phyloP scores from a whole-genome alignment of 2,888 invertebrate species.

The Teinopalpus imperialis region DNA sequence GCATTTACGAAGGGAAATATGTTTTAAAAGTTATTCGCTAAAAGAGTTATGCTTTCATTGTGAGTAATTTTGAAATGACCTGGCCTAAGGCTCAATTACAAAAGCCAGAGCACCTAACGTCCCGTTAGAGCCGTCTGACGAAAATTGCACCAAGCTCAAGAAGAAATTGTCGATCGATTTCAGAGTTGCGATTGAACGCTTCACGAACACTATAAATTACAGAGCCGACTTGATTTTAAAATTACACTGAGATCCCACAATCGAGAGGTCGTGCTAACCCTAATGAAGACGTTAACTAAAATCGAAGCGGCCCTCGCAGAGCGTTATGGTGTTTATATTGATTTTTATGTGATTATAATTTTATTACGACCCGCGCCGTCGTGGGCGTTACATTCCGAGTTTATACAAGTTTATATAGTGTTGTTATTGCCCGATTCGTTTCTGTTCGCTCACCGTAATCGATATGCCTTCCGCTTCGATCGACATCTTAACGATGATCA shows the following conservation, averaged over 20 bases:
- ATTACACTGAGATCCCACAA: slow-evolving; percentile 62
- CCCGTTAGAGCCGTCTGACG: slow-evolving; percentile 55
- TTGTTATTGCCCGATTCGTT: slow-evolving; percentile 38
- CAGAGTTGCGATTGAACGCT: slow-evolving; percentile 69
- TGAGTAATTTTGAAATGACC: slow-evolving; percentile 73
- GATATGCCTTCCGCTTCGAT: slow-evolving; percentile 36
- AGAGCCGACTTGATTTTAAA: slow-evolving; percentile 58
- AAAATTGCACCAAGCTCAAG: slow-evolving; percentile 68
- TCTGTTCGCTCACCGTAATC: slow-evolving; percentile 32
- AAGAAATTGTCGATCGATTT: slow-evolving; percentile 66
- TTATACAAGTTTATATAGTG: slow-evolving; percentile 37
- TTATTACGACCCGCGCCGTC: slow-evolving; percentile 46
- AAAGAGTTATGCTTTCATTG: slow-evolving; percentile 68
- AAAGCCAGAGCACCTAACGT: slow-evolving; percentile 50
- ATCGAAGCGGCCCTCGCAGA: slow-evolving; percentile 61
- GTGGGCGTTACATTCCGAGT: slow-evolving; percentile 43
- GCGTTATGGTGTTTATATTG: slow-evolving; percentile 69
- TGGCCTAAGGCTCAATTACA: slow-evolving; percentile 71
- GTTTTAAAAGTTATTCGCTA: slow-evolving; percentile 51
- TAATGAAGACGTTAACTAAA: slow-evolving; percentile 78
- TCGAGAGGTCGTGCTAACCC: slow-evolving; percentile 66
- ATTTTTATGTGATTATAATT: slow-evolving; percentile 73
- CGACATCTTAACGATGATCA: slow-evolving; percentile 38
- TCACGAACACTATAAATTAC: slow-evolving; percentile 69
- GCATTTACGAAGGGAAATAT: too few relatives aligned